Conservation (phyloP, 1,140 invertebrate species). For the Anastrepha obliqua region DNA sequence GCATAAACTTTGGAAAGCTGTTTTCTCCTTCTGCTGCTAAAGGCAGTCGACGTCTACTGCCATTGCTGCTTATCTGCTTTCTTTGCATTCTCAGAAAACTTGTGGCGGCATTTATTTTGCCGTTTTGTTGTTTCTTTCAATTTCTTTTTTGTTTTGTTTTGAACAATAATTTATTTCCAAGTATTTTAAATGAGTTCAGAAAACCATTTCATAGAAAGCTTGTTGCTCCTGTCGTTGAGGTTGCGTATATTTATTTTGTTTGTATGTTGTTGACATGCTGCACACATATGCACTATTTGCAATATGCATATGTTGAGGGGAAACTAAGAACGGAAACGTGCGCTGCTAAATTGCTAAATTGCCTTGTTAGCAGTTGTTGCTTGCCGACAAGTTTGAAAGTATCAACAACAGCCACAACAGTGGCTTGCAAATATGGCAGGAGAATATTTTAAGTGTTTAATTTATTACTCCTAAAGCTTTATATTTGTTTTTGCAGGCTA, state of each 20-base stretch:
- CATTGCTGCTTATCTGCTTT: slow-evolving; percentile 6
- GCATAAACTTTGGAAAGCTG: slow-evolving; percentile 27
- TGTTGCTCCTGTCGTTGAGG: slow-evolving; percentile 63
- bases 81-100: slow-evolving; percentile 25
- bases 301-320: neutral
- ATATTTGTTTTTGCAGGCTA: too few species aligned
- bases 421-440: neutral
- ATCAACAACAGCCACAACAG: neutral
- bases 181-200: slow-evolving; percentile 7
- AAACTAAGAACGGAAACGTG: neutral
- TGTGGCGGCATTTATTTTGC: neutral
- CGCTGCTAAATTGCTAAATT: neutral
- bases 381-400: neutral
- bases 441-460: neutral
- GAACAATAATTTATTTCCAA: neutral
- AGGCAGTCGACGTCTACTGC: neutral
- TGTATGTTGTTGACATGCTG: neutral
- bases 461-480: neutral
- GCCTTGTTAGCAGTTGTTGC: neutral
- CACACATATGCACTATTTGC: neutral
- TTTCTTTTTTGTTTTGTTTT: neutral
- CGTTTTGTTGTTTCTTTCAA: neutral
- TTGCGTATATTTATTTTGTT: neutral
- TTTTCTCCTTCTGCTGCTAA: slow-evolving; percentile 32
- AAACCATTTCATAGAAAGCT: slow-evolving; percentile 63